phyloP scores from a whole-genome alignment of 2,797 vertebrate species.

The Tarsius wallacei region DNA sequence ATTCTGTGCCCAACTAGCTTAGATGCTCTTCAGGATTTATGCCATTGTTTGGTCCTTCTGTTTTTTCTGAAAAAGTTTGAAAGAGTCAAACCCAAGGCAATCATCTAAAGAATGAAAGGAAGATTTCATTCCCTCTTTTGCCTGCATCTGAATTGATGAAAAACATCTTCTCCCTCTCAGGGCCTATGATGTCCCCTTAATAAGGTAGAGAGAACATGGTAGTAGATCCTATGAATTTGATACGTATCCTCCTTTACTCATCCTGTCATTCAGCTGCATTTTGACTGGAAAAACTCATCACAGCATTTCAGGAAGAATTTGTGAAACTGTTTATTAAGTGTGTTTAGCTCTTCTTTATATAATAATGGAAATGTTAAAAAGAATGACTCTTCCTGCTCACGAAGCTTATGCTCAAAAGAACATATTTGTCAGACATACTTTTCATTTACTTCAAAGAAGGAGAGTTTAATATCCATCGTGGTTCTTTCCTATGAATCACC shows the following conservation, averaged over 20 bases:
- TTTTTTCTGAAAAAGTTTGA: constrained; percentile 3
- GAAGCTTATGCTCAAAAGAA: constrained; percentile 62
- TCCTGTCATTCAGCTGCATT: constrained; percentile 21
- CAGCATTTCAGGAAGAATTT: constrained; percentile 58
- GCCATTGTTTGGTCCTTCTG: constrained; percentile 12
- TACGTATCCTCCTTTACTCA: neutral
- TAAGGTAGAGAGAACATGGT: neutral
- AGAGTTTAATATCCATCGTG: constrained; percentile 59
- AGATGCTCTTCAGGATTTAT: constrained; percentile 43
- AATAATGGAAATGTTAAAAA: constrained; percentile 48
- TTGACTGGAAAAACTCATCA: constrained; percentile 30
- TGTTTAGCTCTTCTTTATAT: neutral
- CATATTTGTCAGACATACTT: neutral
- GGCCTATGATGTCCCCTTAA: constrained; percentile 37
- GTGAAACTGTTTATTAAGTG: constrained; percentile 41
- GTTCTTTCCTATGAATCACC: constrained; percentile 43
- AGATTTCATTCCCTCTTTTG: constrained; percentile 31
- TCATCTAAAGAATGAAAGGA: constrained; percentile 51
- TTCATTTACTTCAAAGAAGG: constrained; percentile 57
- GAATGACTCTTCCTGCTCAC: neutral
- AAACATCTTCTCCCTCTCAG: constrained; percentile 9
- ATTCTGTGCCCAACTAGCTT: constrained; percentile 23
- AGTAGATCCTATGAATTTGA: neutral
- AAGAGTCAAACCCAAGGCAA: neutral
- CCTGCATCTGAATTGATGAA: neutral